Evolutionary conservation across 2,888 invertebrate species (phyloP).

Genomic region (Tinea pellionella): DNA sequence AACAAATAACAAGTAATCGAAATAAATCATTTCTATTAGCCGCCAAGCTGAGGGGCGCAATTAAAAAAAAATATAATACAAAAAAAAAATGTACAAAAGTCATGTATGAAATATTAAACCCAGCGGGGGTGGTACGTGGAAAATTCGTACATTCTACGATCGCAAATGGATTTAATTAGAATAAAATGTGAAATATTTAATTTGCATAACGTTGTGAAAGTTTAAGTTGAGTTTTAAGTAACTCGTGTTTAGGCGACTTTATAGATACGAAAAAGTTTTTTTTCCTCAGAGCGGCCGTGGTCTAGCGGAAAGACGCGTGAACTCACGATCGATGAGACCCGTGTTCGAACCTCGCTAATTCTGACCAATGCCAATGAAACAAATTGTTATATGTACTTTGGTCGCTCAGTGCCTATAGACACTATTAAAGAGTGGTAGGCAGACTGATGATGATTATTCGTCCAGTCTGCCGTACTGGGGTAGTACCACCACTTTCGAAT

Average conservation of each 20-base stretch:
- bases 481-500: too few species aligned
- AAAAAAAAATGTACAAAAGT: neutral
- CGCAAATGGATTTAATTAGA: constrained; percentile 5
- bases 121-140: constrained; percentile 3
- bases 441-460: too few species aligned
- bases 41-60: neutral
- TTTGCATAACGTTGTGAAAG: constrained; percentile 7
- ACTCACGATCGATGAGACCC: too few species aligned
- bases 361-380: too few species aligned
- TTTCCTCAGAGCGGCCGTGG: too few species aligned
- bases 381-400: too few species aligned
- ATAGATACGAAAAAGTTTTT: too few species aligned
- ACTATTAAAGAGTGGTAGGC: too few species aligned
- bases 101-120: constrained; percentile 13
- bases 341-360: too few species aligned
- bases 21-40: constrained; percentile 4
- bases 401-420: too few species aligned
- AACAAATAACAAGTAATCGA: neutral
- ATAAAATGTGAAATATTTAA: constrained; percentile 11
- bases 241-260: neutral
- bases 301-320: too few species aligned
- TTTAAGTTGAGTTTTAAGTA: neutral
- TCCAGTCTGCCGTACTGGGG: too few species aligned
- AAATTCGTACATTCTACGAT: neutral
- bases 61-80: constrained; percentile 1